Evolutionary conservation across 2,888 invertebrate genomes (phyloP).

Genomic region (Ornithoptera alexandrae): DNA sequence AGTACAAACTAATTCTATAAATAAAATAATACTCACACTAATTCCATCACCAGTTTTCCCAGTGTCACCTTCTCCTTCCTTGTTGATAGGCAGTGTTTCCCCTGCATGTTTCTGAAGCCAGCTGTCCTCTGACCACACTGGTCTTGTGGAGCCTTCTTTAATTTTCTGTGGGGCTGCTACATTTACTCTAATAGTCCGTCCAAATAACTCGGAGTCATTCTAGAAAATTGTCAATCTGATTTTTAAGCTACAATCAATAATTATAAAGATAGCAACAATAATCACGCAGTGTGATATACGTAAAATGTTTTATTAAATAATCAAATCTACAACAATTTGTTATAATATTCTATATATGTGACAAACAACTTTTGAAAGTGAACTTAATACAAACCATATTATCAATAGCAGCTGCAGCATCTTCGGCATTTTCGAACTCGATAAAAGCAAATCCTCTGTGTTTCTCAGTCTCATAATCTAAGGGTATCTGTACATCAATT

Average conservation of each 20-base stretch:
- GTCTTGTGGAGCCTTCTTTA: conserved; percentile 95
- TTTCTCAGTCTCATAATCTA: conserved; percentile 98
- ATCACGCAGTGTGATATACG: no score
- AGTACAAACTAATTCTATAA: not conserved
- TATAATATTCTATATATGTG: no score
- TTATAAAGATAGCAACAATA: no score
- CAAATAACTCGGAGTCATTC: conserved; percentile 99
- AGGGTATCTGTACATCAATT: conserved; percentile 97
- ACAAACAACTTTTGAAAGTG: no score
- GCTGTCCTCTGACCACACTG: conserved; percentile 98
- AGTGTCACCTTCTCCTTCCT: conserved; percentile 60
- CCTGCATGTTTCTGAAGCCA: conserved; percentile 99
- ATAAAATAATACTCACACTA: conserved; percentile 41
- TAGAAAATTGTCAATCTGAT: conserved; percentile 53
- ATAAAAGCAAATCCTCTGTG: conserved; percentile 99
- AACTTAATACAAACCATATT: conserved; percentile 89
- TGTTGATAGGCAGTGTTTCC: conserved; percentile 85
- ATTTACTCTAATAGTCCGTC: conserved; percentile 96
- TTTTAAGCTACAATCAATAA: no score
- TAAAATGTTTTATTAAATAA: no score
- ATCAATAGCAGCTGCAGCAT: conserved; percentile 99
- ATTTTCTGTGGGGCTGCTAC: conserved; percentile 98
- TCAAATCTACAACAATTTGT: no score
- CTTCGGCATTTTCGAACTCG: conserved; percentile 98
- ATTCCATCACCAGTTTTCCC: conserved; percentile 52